Evolutionary conservation across 2,888 invertebrate genomes (phyloP).

Genomic region (Aelia acuminata): DNA sequence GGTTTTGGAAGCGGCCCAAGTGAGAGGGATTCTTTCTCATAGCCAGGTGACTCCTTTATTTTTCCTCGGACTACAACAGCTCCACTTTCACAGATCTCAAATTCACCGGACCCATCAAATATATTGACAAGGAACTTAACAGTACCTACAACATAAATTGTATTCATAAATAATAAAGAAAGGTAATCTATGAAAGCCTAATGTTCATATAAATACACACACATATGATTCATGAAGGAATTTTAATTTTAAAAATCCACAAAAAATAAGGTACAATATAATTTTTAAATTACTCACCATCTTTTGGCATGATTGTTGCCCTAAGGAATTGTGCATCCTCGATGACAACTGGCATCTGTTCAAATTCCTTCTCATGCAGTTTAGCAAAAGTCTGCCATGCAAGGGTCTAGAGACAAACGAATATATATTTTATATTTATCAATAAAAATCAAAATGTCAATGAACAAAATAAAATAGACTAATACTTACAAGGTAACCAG

Average conservation of each 20-base stretch:
- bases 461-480: not conserved
- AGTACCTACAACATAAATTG: slow-evolving; percentile 68
- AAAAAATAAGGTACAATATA: not conserved
- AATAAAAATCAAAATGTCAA: slow-evolving; percentile 61
- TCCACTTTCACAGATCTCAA: slow-evolving; percentile 89
- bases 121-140: slow-evolving; percentile 88
- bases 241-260: not conserved
- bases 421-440: not conserved
- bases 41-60: slow-evolving; percentile 75
- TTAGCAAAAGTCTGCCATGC: slow-evolving; percentile 92
- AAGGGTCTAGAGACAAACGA: slow-evolving; percentile 73
- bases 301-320: slow-evolving; percentile 93
- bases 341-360: slow-evolving; percentile 87
- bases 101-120: slow-evolving; percentile 86
- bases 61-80: slow-evolving; percentile 84
- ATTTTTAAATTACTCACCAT: slow-evolving; percentile 68
- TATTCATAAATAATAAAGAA: not conserved
- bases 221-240: not conserved
- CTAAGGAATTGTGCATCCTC: slow-evolving; percentile 93
- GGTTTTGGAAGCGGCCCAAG: slow-evolving; percentile 70
- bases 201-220: not conserved
- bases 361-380: slow-evolving; percentile 79
- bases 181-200: not conserved
- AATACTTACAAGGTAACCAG: slow-evolving; percentile 84
- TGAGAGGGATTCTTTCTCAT: slow-evolving; percentile 76